A percentile compares a stretch with the other conserved stretches of the same genome.
phyloP scores from a whole-genome alignment of 92 coral and sea anemone species.

The Zoanthus gigantus region DNA sequence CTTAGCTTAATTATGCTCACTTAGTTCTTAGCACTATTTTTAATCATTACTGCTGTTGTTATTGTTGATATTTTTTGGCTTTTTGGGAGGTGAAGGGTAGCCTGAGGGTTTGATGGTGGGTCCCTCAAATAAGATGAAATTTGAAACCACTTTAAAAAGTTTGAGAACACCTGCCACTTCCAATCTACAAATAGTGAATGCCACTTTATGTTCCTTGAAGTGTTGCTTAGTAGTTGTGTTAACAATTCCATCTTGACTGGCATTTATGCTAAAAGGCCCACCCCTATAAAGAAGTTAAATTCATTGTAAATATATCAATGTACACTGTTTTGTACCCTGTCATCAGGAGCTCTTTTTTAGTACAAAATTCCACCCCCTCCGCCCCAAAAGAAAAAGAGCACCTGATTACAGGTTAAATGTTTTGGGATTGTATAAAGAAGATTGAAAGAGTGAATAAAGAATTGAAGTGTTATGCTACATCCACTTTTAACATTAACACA shows the following conservation, averaged over 20 bases:
- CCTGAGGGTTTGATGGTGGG: slow-evolving; percentile 49
- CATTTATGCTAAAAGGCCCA: slow-evolving; percentile 41
- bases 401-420: neutral
- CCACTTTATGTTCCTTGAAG: slow-evolving; percentile 30
- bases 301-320: slow-evolving; percentile 8
- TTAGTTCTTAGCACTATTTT: slow-evolving; percentile 12
- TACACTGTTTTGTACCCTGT: slow-evolving; percentile 14
- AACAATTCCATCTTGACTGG: slow-evolving; percentile 39
- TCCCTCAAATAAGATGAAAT: slow-evolving; percentile 45
- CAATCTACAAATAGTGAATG: slow-evolving; percentile 13
- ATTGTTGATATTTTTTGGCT: slow-evolving; percentile 12
- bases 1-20: slow-evolving; percentile 29
- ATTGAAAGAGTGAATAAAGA: neutral
- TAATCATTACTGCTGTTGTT: slow-evolving; percentile 13
- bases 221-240: slow-evolving; percentile 48
- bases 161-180: slow-evolving; percentile 17
- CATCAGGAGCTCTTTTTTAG: slow-evolving; percentile 13
- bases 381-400: slow-evolving; percentile 11
- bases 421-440: slow-evolving; percentile 3
- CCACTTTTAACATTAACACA: slow-evolving; percentile 3
- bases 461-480: slow-evolving; percentile 3
- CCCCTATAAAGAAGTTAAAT: slow-evolving; percentile 5
- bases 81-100: slow-evolving; percentile 14
- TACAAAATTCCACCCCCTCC: neutral
- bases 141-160: slow-evolving; percentile 27